Evolutionary conservation across 2,113 vertebrate genomes (phyloP), one percentile per base, ranked within the genome.

Genomic region (Prunella himalayana): DNA sequence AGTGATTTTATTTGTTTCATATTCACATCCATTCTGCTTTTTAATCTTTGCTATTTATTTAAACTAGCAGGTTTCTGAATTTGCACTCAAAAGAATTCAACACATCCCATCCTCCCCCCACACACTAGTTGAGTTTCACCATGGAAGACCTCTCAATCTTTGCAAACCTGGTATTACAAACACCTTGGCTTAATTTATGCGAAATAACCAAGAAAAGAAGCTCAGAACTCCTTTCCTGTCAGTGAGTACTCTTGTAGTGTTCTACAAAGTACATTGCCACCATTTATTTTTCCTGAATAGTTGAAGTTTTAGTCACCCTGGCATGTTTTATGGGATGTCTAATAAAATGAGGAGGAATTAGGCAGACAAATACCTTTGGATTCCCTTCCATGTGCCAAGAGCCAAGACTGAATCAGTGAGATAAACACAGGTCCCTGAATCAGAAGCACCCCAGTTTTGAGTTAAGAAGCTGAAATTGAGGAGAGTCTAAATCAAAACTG

Each of bases 321-420:
- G 4, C 7, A 66, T 19, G 4, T 57, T 64, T 60, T 64, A 54
- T 35, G 7, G 23, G 6, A 31, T n/a, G 1, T 24, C 20, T 47
- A 76, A 63, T 42, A 70, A n/a, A 20, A 78, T 31, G 45, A 2
- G 42, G 21, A 63, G 9, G 13, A 90, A 64, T 71, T 30, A 41
- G 16, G 9, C 11, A 68, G 21, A 82, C 4, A 68, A 80, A 76
- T 57, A 45, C 4, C 9, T 65, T 2, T 15, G 21, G 11, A 49
- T 8, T n/a, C 25, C 10, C 3, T 53, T 24, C 4, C 24, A 27
- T 0, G 0, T 42, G 6, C 23, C 28, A 45, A 50, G 7, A 35
- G 7, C 18, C 39, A 80, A 49, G 37, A 51, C 15, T 65, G 27
- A 80, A 60, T 53, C 13, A 49, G 13, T 5, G 8, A 39, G 19